phyloP scores from a whole-genome alignment of 2,113 vertebrate genomes.

The Heptranchias perlo region DNA sequence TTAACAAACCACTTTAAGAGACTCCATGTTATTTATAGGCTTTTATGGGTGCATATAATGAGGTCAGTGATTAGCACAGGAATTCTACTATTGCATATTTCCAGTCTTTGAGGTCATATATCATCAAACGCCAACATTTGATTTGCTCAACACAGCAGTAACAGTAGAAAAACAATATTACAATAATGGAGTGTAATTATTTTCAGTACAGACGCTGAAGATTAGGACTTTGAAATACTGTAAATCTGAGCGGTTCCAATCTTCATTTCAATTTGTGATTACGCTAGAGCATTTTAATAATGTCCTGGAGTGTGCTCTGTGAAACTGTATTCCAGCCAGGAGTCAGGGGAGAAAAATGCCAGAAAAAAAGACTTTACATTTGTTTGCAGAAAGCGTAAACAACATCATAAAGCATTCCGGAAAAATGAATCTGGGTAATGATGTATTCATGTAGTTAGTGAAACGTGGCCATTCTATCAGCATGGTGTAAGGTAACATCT shows the following conservation, averaged over 20 bases:
- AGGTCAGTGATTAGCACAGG: not conserved
- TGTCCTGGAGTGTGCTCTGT: not conserved
- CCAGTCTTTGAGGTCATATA: not conserved
- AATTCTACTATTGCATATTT: not conserved
- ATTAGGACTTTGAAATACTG: not conserved
- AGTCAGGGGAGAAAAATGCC: not conserved
- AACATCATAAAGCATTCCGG: not conserved
- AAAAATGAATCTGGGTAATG: not conserved
- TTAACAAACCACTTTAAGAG: slow-evolving; percentile 7
- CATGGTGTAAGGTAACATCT: not conserved
- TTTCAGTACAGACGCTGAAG: not conserved
- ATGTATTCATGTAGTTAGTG: not conserved
- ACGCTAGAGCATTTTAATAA: not conserved
- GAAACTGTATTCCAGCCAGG: not conserved
- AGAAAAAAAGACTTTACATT: not conserved
- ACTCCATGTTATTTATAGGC: not conserved
- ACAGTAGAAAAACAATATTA: not conserved
- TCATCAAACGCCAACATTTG: not conserved
- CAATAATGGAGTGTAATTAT: not conserved
- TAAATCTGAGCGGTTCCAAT: not conserved
- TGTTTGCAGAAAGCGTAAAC: not conserved
- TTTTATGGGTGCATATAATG: slow-evolving; percentile 3
- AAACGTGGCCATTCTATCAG: not conserved
- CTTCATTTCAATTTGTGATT: not conserved
- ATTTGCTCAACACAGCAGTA: not conserved